A percentile compares a stretch with the other conserved stretches of the same genome.
Evolutionary conservation across 1,140 invertebrate species (phyloP).

Genomic region (Drosophila athabasca): DNA sequence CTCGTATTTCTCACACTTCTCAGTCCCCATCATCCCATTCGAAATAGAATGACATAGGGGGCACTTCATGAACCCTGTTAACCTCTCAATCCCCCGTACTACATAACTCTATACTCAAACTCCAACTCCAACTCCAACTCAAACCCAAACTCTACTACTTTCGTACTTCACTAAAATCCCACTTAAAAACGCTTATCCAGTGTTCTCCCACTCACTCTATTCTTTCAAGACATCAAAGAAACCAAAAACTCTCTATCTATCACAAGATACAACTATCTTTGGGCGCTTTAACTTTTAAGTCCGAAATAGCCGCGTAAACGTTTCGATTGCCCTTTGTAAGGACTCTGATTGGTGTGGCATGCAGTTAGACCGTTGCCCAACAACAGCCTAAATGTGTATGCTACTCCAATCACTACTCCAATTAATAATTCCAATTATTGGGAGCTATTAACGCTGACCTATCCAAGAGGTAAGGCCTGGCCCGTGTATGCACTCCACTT

Average conservation of each 20-base stretch:
- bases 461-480: conserved; percentile 65
- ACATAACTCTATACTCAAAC: conserved; percentile 27
- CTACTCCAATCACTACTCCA: conserved; percentile 29
- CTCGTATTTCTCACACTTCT: conserved; percentile 15
- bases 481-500: conserved; percentile 59
- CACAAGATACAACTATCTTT: conserved; percentile 35
- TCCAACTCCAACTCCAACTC: conserved; percentile 2
- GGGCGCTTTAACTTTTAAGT: conserved; percentile 83
- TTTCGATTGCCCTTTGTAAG: conserved; percentile 68
- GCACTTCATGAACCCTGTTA: conserved; percentile 67
- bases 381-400: conserved; percentile 55
- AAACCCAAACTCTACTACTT: conserved; percentile 31
- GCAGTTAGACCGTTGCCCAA: neutral
- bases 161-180: conserved; percentile 50
- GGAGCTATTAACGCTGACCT: conserved; percentile 14
- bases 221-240: conserved; percentile 57
- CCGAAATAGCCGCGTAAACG: conserved; percentile 84
- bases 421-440: conserved; percentile 1
- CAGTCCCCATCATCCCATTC: conserved; percentile 37
- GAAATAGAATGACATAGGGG: conserved; percentile 66
- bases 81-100: conserved; percentile 1
- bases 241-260: conserved; percentile 26
- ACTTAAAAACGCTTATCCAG: conserved; percentile 73
- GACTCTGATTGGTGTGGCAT: conserved; percentile 53
- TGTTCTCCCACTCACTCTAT: conserved; percentile 80